Conservation (phyloP, 2,113 vertebrate genomes). For the Ophthalmolycus amberensis region DNA sequence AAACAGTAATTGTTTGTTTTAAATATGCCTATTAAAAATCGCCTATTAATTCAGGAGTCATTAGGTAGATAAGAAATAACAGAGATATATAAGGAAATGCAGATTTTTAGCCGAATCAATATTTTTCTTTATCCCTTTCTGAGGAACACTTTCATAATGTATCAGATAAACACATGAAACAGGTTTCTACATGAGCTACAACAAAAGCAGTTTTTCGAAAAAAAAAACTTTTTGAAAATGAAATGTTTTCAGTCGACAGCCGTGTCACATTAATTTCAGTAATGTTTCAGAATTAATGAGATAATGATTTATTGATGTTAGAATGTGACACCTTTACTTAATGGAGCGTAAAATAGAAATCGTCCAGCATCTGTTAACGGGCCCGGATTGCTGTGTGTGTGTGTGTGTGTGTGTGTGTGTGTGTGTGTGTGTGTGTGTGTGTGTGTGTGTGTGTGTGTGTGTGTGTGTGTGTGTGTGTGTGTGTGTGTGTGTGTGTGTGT, state of each 20-base stretch:
- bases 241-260: slow-evolving; percentile 26
- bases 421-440: not conserved
- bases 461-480: not conserved
- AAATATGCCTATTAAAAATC: not conserved
- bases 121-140: not conserved
- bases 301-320: slow-evolving; percentile 62
- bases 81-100: not conserved
- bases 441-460: not conserved
- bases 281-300: slow-evolving; percentile 58
- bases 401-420: slow-evolving; percentile 7
- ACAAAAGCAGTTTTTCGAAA: not conserved
- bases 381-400: not conserved
- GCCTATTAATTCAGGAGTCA: not conserved
- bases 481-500: not conserved
- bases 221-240: not conserved
- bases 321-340: slow-evolving; percentile 62
- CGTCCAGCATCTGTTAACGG: slow-evolving; percentile 44
- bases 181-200: not conserved
- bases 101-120: slow-evolving; percentile 1
- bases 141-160: not conserved
- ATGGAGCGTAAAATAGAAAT: slow-evolving; percentile 62
- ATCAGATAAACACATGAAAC: not conserved
- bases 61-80: not conserved
- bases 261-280: slow-evolving; percentile 38
- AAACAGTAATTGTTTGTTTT: not conserved